Evolutionary conservation across 53 echinoderm and acorn worm genomes (phyloP).

Genomic region (Actinopyga echinites): DNA sequence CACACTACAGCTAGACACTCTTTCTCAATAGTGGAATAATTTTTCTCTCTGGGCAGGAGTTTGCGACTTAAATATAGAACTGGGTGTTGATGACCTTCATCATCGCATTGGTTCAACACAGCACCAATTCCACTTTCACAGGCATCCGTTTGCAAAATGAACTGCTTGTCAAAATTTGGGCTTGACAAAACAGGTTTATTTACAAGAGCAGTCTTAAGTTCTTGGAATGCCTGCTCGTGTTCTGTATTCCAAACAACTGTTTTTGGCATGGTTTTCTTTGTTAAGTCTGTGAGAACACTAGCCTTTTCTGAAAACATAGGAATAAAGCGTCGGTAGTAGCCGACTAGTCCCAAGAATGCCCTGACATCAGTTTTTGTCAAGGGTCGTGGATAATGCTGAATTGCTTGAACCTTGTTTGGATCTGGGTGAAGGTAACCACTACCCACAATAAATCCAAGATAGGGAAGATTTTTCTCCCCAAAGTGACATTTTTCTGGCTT

Average conservation of each 20-base stretch:
- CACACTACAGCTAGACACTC: constrained; percentile 68
- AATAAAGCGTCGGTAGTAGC: background rate
- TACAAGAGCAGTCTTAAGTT: background rate
- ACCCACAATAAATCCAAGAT: too few relatives aligned
- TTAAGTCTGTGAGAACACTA: background rate
- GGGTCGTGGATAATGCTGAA: background rate
- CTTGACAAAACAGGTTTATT: background rate
- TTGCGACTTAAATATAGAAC: constrained; percentile 46
- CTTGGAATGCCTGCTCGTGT: background rate
- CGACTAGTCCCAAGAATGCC: background rate
- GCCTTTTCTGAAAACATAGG: background rate
- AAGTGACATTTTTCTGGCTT: too few relatives aligned
- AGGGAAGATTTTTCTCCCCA: too few relatives aligned
- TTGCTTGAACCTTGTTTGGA: background rate
- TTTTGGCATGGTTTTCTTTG: background rate
- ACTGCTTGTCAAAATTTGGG: background rate
- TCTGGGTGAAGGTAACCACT: too few relatives aligned
- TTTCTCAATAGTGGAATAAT: constrained; percentile 61
- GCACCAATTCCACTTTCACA: constrained; percentile 12
- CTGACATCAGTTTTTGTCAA: background rate
- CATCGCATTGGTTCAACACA: constrained; percentile 30
- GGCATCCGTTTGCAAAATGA: background rate
- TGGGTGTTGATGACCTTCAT: background rate
- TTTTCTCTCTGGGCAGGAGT: constrained; percentile 36
- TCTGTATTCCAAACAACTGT: background rate